Base-by-base conservation (phyloP, 1,140 invertebrate genomes). In the Zaprionus inermis region DNA sequence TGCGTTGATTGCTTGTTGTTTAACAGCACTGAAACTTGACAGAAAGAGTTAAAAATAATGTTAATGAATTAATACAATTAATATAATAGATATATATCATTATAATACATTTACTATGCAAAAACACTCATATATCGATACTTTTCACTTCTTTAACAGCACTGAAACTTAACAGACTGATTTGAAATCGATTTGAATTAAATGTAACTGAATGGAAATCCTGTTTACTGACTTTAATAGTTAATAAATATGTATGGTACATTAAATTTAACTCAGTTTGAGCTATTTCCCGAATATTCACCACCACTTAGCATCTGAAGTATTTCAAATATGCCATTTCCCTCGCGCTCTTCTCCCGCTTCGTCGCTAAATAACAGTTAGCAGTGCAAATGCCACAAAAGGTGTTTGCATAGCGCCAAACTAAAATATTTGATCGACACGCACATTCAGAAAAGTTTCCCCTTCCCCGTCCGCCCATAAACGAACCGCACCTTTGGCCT, bases 391-490 rank as follows among this genome's bases (percentile, higher is more conserved):
- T 83, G 65, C 79, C 79, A 72, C 79, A 89, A 69, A 83, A 86
- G 83, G 83, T 86, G 83, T 86, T 86, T 78, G 78, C 73, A 83
- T 77, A 86, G 79, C 83, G 83, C 59, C 84, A 89, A 86, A 86
- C 73, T 56, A 70, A 88, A 89, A 86, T 88, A 88, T 86, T 88
- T 86, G 79, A 89, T 88, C 80, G 80, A 79, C 83, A 86, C 83
- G 84, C 83, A 89, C 84, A 86, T 76, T 65, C 60, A 54, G 71
- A 72, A 59, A 41, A 6, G n/a, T 41, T 44, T 41, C 38, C 38
- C 51, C 66, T 32, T 22, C 41, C 28, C 32, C 5, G 18, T 58
- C 51, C 7, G 44, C 1, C 9, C 14, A 28, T 49, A 9, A 10
- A 11, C 24, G 32, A 51, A 57, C 28, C 32, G 20, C 56, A 65